A percentile compares a stretch with the other conserved stretches of the same genome.
Evolutionary conservation across 1,140 invertebrate species (phyloP).

Genomic region (Scaptomyza graminum): DNA sequence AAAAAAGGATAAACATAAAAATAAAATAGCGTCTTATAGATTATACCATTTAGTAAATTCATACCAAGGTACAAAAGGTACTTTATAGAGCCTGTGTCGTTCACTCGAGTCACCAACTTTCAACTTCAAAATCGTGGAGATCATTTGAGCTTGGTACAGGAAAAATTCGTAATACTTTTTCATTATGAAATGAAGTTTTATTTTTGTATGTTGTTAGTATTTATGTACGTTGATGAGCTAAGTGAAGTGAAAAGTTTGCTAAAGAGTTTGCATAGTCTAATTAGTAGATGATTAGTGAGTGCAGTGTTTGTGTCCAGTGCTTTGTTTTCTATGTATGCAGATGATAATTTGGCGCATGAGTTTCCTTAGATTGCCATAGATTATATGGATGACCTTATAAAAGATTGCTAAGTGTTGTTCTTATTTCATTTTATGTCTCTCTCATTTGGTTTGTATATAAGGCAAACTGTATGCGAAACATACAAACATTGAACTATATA

Average conservation of each 20-base stretch:
- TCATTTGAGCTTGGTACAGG: constrained; percentile 27
- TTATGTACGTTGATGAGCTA: constrained; percentile 1
- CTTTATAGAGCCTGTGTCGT: constrained; percentile 42
- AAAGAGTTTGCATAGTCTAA: constrained; percentile 27
- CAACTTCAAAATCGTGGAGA: constrained; percentile 44
- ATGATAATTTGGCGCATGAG: constrained; percentile 57
- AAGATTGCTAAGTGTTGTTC: constrained; percentile 13
- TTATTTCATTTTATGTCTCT: constrained; percentile 37
- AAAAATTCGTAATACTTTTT: constrained; percentile 42
- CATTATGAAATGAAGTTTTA: neutral
- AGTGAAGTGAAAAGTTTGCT: constrained; percentile 33
- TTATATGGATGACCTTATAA: constrained; percentile 33
- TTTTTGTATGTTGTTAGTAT: neutral
- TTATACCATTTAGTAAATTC: constrained; percentile 20
- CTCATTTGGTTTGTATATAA: constrained; percentile 73
- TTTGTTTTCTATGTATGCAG: constrained; percentile 24
- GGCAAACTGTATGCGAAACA: constrained; percentile 78
- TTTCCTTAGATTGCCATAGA: constrained; percentile 48
- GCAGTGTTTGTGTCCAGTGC: constrained; percentile 34
- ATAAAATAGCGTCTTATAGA: constrained; percentile 35
- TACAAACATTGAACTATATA: constrained; percentile 74
- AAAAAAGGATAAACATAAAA: constrained; percentile 18
- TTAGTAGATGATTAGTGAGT: constrained; percentile 26
- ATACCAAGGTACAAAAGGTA: constrained; percentile 39
- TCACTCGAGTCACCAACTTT: constrained; percentile 2